A percentile compares a stretch with the other conserved stretches of the same genome.
Conservation (phyloP, 2,888 invertebrate species). For the Ophion ventricosus region DNA sequence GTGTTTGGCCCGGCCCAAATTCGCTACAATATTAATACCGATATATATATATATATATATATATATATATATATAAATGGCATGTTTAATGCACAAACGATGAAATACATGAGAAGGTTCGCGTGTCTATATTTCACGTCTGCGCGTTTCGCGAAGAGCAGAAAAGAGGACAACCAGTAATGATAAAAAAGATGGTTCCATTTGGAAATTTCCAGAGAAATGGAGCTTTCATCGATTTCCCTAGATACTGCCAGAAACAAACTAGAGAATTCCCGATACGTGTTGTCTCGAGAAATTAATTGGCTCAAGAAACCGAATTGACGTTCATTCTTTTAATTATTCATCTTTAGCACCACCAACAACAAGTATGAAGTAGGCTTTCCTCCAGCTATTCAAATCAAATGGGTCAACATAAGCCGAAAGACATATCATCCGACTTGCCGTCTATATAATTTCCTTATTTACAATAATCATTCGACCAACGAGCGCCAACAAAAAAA, state of each 20-base stretch:
- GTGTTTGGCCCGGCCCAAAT: background rate
- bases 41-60: background rate
- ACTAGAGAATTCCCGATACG: background rate
- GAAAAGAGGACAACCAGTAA: background rate
- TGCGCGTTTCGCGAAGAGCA: slow-evolving; percentile 17
- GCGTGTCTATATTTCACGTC: slow-evolving; percentile 22
- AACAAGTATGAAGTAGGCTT: background rate
- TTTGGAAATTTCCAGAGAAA: slow-evolving; percentile 3
- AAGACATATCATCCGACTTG: background rate
- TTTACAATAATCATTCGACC: background rate
- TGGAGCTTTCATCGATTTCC: background rate
- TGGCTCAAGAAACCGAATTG: background rate
- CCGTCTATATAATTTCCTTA: background rate
- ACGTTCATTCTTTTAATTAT: background rate
- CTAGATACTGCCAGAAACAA: background rate
- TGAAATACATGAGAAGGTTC: background rate
- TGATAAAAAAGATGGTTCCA: slow-evolving; percentile 2
- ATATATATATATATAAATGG: background rate
- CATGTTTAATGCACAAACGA: background rate
- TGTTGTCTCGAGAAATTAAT: background rate
- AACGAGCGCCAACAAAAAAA: background rate
- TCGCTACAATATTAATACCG: slow-evolving; percentile 23
- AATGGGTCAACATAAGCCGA: background rate
- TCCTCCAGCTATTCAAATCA: background rate
- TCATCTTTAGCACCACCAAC: background rate